Conservation (phyloP, 2,888 invertebrate species). For the Rhagium mordax region DNA sequence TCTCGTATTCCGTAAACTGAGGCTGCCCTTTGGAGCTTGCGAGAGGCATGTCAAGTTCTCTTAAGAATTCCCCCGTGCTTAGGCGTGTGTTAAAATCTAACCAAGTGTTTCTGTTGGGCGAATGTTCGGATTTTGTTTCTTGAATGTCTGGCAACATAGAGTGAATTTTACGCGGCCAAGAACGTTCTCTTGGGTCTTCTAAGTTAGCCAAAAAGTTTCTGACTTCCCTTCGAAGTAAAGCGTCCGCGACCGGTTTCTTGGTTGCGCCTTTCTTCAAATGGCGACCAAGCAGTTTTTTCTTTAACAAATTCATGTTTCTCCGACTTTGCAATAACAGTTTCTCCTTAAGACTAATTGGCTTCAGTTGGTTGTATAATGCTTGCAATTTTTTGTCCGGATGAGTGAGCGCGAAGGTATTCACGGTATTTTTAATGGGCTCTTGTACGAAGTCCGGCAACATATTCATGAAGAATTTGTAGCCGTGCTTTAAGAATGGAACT, state of each 20-base stretch:
- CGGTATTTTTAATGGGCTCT: conserved; percentile 53
- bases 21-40: neutral
- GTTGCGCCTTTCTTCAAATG: neutral
- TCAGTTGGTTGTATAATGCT: conserved; percentile 35
- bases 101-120: neutral
- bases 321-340: conserved; percentile 37
- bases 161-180: neutral
- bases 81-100: neutral
- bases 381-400: conserved; percentile 45
- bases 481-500: conserved; percentile 48
- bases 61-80: neutral
- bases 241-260: neutral
- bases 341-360: conserved; percentile 37
- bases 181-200: neutral
- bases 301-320: conserved; percentile 36
- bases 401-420: conserved; percentile 44
- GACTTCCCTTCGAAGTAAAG: neutral
- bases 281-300: conserved; percentile 33
- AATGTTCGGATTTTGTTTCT: neutral
- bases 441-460: conserved; percentile 56
- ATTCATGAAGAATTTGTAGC: conserved; percentile 55
- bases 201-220: neutral
- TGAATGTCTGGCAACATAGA: neutral
- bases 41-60: neutral
- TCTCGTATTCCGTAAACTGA: conserved; percentile 35